phyloP scores from a whole-genome alignment of 2,888 invertebrate genomes.

The Capitulum mitella region DNA sequence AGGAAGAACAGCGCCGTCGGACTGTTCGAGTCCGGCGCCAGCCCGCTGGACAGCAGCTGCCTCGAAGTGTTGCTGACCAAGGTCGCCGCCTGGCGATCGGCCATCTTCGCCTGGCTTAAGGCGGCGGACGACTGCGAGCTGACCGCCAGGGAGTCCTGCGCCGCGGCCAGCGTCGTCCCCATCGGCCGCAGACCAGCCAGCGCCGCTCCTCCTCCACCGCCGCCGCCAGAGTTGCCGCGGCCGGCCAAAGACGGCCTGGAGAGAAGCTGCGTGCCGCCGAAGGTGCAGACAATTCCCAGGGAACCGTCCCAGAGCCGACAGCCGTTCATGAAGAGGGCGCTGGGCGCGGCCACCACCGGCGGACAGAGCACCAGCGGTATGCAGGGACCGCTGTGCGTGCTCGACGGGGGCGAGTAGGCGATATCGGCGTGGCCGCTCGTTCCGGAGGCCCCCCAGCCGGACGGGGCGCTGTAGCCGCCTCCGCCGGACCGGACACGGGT shows the following conservation, averaged over 20 bases:
- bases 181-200: neutral
- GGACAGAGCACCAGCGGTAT: slow-evolving; percentile 1
- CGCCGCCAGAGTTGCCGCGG: too few species aligned
- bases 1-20: neutral
- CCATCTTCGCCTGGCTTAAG: neutral
- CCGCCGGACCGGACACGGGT: too few species aligned
- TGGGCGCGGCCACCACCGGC: neutral
- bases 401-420: neutral
- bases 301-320: neutral
- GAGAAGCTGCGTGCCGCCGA: neutral
- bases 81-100: too few species aligned
- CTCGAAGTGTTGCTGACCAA: neutral
- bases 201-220: too few species aligned
- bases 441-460: too few species aligned
- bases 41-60: neutral
- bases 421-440: too few species aligned
- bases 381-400: too few species aligned
- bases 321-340: neutral
- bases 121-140: too few species aligned
- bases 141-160: neutral
- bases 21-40: neutral
- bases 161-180: neutral
- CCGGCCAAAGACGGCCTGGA: too few species aligned
- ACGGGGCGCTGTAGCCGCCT: too few species aligned
- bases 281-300: neutral